Evolutionary conservation across 2,113 vertebrate genomes (phyloP), one percentile per base, ranked within the genome.

Genomic region (Origma solitaria): DNA sequence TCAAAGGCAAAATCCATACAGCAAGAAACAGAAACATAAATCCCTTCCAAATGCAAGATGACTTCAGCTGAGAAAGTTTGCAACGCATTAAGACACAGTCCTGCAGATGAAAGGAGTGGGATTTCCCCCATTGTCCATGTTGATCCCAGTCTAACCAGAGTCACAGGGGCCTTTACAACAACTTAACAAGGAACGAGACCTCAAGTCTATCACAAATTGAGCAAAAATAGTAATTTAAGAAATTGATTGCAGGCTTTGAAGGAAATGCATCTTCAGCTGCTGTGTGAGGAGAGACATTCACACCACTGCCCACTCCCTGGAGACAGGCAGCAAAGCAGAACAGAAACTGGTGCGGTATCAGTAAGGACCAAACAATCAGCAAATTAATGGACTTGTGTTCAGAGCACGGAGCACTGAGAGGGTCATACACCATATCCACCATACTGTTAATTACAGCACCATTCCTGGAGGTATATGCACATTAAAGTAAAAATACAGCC

Each of bases 11-110:
- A 95, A 95, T 54, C 66, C 80, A 90, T 73, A 65, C 47, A 80
- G 85, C 71, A 88, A 93, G 82, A 95, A 97, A 96, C n/a, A 82
- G 85, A 86, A 96, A 82, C 60, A 82, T 33, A 92, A 95, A 94
- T 86, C 60, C 62, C 44, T 95, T 93, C 88, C 85, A 94, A 88
- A 73, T 69, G 54, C 3, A 40, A 77, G 75, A 90, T 17, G 68
- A 58, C 18, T 87, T 89, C 78, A 65, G 47, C 78, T 51, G 68
- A 77, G 88, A 75, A 88, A 77, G 82, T 56, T 40, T 85, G 92
- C 54, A 86, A 73, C 38, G 54, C 70, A 77, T 84, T 68, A 76
- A 84, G 86, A 50, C 47, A 5, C 35, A 85, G 84, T 13, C 19
- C 61, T 62, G 8, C 1, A 38, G n/a, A 80, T 69, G 73, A 86